These are phyloP conservation scores for Pristis pectinata DNA, from an alignment of 2,797 vertebrate genomes.

Conservation along the genomic window DNA sequence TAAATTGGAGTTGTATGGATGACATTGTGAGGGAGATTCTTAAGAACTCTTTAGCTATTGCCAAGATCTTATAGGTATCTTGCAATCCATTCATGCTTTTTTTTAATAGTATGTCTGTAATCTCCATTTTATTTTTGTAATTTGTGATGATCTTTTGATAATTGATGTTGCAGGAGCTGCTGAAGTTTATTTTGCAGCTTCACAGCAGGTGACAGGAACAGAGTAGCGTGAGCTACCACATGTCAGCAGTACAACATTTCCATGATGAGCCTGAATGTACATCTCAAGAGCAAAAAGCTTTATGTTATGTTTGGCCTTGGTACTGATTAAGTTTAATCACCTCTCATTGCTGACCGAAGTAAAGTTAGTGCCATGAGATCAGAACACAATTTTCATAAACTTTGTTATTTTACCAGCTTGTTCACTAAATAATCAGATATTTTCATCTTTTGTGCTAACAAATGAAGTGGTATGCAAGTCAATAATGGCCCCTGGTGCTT, in stretches of 20 bases:
- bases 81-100: no score
- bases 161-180: not conserved
- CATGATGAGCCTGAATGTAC: not conserved
- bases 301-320: not conserved
- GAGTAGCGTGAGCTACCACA: not conserved
- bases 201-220: not conserved
- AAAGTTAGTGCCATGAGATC: not conserved
- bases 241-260: not conserved
- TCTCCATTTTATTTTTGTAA: not conserved
- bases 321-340: not conserved
- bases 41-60: no score
- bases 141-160: not conserved
- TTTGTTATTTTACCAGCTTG: not conserved
- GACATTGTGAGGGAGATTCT: no score
- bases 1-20: no score
- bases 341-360: not conserved
- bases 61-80: no score
- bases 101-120: not conserved
- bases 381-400: not conserved
- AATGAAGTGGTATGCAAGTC: not conserved
- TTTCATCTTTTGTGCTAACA: not conserved
- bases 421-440: not conserved
- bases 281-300: not conserved
- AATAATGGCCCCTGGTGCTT: not conserved
- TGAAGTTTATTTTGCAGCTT: not conserved